Evolutionary conservation across 1,140 invertebrate species (phyloP).

Genomic region (Drosophila pachea): DNA sequence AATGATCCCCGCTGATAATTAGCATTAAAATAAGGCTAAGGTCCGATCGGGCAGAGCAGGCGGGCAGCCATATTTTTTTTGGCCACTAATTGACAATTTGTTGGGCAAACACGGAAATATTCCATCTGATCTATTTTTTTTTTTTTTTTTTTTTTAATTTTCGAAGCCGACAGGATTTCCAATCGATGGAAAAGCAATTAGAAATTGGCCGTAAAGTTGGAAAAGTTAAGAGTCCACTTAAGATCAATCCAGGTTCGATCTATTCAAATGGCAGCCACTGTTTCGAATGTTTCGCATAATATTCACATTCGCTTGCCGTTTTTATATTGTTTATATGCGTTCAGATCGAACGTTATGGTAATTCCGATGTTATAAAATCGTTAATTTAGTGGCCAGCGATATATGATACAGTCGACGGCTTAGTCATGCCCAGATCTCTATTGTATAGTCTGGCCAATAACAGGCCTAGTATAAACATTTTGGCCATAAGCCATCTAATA

Average conservation of each 20-base stretch:
- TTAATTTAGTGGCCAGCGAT: slow-evolving; percentile 34
- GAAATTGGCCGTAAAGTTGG: too few relatives aligned
- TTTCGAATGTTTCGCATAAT: slow-evolving; percentile 37
- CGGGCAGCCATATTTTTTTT: slow-evolving; percentile 6
- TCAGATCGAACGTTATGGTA: slow-evolving; percentile 45
- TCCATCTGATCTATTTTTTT: too few relatives aligned
- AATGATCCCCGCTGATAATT: slow-evolving; percentile 40
- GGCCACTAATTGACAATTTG: slow-evolving; percentile 39
- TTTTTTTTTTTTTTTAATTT: too few relatives aligned
- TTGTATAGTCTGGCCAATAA: slow-evolving; percentile 21
- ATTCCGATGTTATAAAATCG: slow-evolving; percentile 31
- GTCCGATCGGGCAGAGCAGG: not conserved
- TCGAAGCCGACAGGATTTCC: not conserved
- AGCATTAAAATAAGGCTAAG: slow-evolving; percentile 22
- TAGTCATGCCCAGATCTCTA: slow-evolving; percentile 32
- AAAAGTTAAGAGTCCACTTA: slow-evolving; percentile 18
- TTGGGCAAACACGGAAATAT: not conserved
- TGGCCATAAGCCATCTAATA: slow-evolving; percentile 7
- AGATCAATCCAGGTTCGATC: not conserved
- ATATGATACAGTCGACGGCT: slow-evolving; percentile 10
- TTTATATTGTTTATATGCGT: slow-evolving; percentile 36
- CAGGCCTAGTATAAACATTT: slow-evolving; percentile 6
- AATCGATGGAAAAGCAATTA: not conserved
- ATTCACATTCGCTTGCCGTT: slow-evolving; percentile 27
- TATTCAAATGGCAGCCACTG: slow-evolving; percentile 52